phyloP scores from a whole-genome alignment of 1,140 invertebrate genomes.

The Lutraria rhynchaena region DNA sequence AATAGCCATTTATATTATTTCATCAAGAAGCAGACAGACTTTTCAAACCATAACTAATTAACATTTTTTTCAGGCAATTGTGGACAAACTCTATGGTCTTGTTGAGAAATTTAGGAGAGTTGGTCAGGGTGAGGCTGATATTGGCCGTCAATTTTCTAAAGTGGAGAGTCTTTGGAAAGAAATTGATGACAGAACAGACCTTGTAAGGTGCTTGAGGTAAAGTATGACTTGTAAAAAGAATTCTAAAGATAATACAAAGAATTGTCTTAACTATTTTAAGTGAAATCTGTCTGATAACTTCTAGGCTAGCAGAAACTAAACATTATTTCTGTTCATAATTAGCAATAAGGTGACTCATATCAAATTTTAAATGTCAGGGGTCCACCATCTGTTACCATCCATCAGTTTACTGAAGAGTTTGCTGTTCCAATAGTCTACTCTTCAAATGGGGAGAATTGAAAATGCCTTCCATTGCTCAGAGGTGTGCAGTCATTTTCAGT shows the following conservation, averaged over 20 bases:
- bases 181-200: slow-evolving; percentile 21
- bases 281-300: neutral
- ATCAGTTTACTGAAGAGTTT: slow-evolving; percentile 39
- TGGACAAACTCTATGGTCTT: slow-evolving; percentile 2
- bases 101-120: slow-evolving; percentile 17
- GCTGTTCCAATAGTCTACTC: slow-evolving; percentile 15
- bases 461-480: no score
- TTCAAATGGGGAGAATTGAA: no score
- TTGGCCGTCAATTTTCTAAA: slow-evolving; percentile 30
- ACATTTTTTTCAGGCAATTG: no score
- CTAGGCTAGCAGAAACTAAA: neutral
- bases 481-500: no score
- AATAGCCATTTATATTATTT: no score
- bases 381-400: slow-evolving; percentile 7
- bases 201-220: slow-evolving; percentile 28
- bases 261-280: neutral
- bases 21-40: no score
- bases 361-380: slow-evolving; percentile 7
- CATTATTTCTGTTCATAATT: neutral
- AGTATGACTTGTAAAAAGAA: neutral
- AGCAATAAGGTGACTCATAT: neutral
- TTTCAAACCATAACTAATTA: no score
- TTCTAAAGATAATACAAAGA: no score
- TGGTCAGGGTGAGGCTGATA: slow-evolving; percentile 13
- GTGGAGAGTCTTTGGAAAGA: slow-evolving; percentile 5